Evolutionary conservation across 2,797 vertebrate genomes (phyloP).

Genomic region (Oreochromis mossambicus): DNA sequence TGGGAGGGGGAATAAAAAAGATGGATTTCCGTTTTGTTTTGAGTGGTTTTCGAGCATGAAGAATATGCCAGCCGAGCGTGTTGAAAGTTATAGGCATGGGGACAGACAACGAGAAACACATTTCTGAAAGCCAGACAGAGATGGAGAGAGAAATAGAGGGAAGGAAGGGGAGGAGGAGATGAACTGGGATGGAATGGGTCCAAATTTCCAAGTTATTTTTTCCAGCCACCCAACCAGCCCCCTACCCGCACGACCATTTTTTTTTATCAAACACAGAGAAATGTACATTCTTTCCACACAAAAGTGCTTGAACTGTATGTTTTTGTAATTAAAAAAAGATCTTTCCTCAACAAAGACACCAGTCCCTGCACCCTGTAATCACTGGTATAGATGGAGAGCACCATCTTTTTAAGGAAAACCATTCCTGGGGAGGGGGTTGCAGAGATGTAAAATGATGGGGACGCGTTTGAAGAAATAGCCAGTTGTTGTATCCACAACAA

Average conservation of each 20-base stretch:
- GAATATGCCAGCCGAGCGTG: constrained; percentile 60
- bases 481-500: constrained; percentile 7
- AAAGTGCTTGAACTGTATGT: constrained; percentile 57
- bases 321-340: constrained; percentile 45
- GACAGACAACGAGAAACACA: constrained; percentile 73
- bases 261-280: constrained; percentile 52
- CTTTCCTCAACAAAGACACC: constrained; percentile 45
- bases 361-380: constrained; percentile 43
- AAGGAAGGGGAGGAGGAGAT: constrained; percentile 10
- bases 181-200: constrained; percentile 56
- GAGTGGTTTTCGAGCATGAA: constrained; percentile 56
- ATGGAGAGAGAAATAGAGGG: constrained; percentile 34
- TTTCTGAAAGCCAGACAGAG: constrained; percentile 61
- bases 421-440: not conserved
- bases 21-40: constrained; percentile 51
- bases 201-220: constrained; percentile 64
- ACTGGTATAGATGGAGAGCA: constrained; percentile 19
- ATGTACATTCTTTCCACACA: constrained; percentile 72
- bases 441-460: constrained; percentile 7
- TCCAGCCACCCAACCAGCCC: not conserved
- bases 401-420: constrained; percentile 14
- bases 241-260: constrained; percentile 8
- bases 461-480: constrained; percentile 23
- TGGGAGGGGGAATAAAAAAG: not conserved
- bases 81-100: constrained; percentile 46